Percentiles rank a stretch among this genome's conserved stretches.
These are phyloP conservation scores for Zhuqinia jingwanae DNA, from an alignment of 2,888 invertebrate genomes.

Conservation along the genomic window DNA sequence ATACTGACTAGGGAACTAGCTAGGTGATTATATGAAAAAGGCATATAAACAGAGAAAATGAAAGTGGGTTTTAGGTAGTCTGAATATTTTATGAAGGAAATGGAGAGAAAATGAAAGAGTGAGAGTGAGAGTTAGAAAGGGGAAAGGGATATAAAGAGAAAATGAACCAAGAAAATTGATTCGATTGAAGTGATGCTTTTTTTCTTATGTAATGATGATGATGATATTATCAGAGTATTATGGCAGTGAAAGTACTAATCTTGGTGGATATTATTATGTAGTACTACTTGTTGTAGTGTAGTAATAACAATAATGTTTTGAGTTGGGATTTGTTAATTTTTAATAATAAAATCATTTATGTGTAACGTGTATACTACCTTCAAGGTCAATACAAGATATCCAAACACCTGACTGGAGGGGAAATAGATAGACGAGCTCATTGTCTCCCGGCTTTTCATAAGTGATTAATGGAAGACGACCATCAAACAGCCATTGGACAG, in stretches of 20 bases:
- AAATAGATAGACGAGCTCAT: constrained; percentile 86
- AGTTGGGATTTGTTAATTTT: too few species aligned
- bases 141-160: neutral
- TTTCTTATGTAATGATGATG: neutral
- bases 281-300: too few species aligned
- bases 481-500: constrained; percentile 88
- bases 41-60: neutral
- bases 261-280: too few species aligned
- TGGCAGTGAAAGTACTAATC: too few species aligned
- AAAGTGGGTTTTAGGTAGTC: neutral
- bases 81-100: constrained; percentile 23
- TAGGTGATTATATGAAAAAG: neutral
- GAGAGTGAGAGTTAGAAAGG: too few species aligned
- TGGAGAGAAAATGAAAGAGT: too few species aligned
- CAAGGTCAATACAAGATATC: constrained; percentile 92
- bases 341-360: too few species aligned
- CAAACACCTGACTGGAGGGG: constrained; percentile 96
- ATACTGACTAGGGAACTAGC: neutral
- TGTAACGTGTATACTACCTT: constrained; percentile 83
- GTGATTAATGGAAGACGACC: constrained; percentile 86
- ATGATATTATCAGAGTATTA: too few species aligned
- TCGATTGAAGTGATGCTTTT: neutral
- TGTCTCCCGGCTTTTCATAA: constrained; percentile 62
- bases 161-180: neutral
- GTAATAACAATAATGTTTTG: too few species aligned